A percentile compares a stretch with the other conserved stretches of the same genome.
Conservation (phyloP, 2,797 vertebrate species). For the Myotis daubentonii region DNA sequence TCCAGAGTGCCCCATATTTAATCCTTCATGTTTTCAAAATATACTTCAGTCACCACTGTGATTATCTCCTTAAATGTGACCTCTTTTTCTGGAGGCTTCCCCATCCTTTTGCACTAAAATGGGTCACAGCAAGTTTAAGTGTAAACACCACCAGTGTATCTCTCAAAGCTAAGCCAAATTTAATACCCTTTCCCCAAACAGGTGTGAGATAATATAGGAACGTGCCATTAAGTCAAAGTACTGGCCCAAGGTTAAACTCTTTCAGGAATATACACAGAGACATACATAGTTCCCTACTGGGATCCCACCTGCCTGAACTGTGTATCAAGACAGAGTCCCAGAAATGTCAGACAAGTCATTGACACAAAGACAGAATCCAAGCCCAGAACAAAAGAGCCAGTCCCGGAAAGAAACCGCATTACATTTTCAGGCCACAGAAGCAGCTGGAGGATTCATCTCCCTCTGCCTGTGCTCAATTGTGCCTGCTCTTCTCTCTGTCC, state of each 20-base stretch:
- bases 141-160: background rate
- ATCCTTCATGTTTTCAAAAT: background rate
- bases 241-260: slow-evolving; percentile 63
- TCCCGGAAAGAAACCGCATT: slow-evolving; percentile 17
- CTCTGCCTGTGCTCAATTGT: background rate
- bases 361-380: slow-evolving; percentile 59
- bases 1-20: background rate
- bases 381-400: slow-evolving; percentile 49
- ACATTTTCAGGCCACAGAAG: slow-evolving; percentile 39
- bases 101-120: background rate
- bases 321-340: slow-evolving; percentile 67
- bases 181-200: background rate
- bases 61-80: background rate
- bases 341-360: slow-evolving; percentile 60
- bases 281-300: slow-evolving; percentile 76
- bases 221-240: slow-evolving; percentile 51
- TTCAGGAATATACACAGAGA: slow-evolving; percentile 52
- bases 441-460: slow-evolving; percentile 37
- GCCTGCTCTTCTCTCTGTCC: slow-evolving; percentile 1
- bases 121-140: background rate
- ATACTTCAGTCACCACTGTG: background rate
- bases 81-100: background rate
- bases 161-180: background rate
- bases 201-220: slow-evolving; percentile 60
- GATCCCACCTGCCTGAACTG: slow-evolving; percentile 79